phyloP scores from a whole-genome alignment of 2,888 invertebrate genomes.

The Brachylomia viminalis region DNA sequence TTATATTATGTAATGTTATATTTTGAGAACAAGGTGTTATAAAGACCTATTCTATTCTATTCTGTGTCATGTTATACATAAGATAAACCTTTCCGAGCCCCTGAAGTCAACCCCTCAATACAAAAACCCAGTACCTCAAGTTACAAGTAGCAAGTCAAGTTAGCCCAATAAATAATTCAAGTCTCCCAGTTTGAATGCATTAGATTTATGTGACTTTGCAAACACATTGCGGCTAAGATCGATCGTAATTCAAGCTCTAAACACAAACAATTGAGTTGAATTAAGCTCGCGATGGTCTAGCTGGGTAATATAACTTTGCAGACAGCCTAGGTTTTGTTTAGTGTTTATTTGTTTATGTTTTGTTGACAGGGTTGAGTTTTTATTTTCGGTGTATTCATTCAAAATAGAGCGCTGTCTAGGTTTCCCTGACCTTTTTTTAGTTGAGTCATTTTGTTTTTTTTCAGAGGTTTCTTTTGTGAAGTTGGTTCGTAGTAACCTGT shows the following conservation, averaged over 20 bases:
- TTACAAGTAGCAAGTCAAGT: slow-evolving; percentile 48
- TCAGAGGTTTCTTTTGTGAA: too few relatives aligned
- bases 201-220: slow-evolving; percentile 68
- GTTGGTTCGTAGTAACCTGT: too few relatives aligned
- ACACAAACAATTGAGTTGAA: slow-evolving; percentile 66
- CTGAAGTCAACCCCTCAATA: slow-evolving; percentile 19
- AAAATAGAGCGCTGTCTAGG: too few relatives aligned
- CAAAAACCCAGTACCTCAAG: slow-evolving; percentile 43
- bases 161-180: slow-evolving; percentile 67
- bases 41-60: too few relatives aligned
- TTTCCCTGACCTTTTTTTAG: too few relatives aligned
- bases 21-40: too few relatives aligned
- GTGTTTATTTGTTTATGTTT: background rate
- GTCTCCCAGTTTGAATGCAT: slow-evolving; percentile 64
- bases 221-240: slow-evolving; percentile 64
- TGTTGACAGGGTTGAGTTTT: background rate
- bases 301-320: slow-evolving; percentile 63
- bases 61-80: too few relatives aligned
- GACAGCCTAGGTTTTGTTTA: slow-evolving; percentile 48
- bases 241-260: slow-evolving; percentile 65
- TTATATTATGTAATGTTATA: too few relatives aligned
- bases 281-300: slow-evolving; percentile 43
- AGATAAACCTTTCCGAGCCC: background rate
- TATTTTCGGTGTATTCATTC: too few relatives aligned
- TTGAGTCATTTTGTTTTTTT: too few relatives aligned